phyloP scores from a whole-genome alignment of 2,797 vertebrate genomes.

The Naso thynnoides region DNA sequence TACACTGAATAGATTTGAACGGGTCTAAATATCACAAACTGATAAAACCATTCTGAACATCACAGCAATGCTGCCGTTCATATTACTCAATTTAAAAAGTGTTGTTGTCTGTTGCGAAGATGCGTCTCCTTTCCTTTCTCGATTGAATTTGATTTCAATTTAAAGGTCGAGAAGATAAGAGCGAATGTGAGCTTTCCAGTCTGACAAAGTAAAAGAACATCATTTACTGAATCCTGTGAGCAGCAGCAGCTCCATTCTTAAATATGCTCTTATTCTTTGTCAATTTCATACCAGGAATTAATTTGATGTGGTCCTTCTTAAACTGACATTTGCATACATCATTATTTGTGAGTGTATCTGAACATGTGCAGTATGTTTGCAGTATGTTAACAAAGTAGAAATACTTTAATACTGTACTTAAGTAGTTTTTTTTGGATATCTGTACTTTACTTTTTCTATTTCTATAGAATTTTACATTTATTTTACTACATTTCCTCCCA shows the following conservation, averaged over 20 bases:
- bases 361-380: too few relatives aligned
- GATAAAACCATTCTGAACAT: background rate
- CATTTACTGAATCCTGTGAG: too few relatives aligned
- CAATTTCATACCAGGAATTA: background rate
- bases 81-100: background rate
- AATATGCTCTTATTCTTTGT: background rate
- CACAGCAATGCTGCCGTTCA: background rate
- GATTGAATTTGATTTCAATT: background rate
- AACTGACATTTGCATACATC: background rate
- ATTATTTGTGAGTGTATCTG: background rate
- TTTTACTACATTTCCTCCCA: too few relatives aligned
- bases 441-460: too few relatives aligned
- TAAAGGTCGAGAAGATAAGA: conserved; percentile 20
- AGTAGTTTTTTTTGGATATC: too few relatives aligned
- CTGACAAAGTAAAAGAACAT: background rate
- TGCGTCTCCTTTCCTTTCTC: background rate
- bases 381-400: too few relatives aligned
- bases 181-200: background rate
- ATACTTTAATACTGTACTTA: too few relatives aligned
- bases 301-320: background rate
- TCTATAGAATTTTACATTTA: too few relatives aligned
- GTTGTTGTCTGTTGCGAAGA: background rate
- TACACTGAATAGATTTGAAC: background rate
- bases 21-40: background rate
- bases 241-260: too few relatives aligned